Percentiles rank a stretch among this genome's conserved stretches.
Evolutionary conservation across 2,888 invertebrate species (phyloP).

Genomic region (Tryphoninae sp.): DNA sequence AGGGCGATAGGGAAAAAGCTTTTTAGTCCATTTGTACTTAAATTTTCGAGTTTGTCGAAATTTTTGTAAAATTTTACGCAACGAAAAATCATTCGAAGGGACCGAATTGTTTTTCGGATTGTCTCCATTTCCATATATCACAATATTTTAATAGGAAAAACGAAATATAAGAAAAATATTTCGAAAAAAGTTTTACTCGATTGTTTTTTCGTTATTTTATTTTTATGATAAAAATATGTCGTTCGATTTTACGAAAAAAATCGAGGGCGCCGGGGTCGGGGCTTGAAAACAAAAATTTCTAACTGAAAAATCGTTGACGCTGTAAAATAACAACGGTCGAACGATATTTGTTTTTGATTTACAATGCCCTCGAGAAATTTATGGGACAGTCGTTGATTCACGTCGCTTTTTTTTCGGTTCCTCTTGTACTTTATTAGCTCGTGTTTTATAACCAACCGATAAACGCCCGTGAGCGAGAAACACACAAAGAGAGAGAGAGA

Average conservation of each 20-base stretch:
- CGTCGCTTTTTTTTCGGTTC: background rate
- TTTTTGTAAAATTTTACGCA: too few relatives aligned
- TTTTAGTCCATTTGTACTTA: too few relatives aligned
- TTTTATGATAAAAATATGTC: too few relatives aligned
- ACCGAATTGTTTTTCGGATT: too few relatives aligned
- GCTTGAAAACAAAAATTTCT: background rate
- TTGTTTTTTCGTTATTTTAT: background rate
- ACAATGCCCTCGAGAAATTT: background rate
- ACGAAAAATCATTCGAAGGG: too few relatives aligned
- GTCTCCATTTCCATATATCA: too few relatives aligned
- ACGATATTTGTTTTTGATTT: background rate
- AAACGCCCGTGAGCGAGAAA: conserved; percentile 13
- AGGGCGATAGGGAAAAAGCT: too few relatives aligned
- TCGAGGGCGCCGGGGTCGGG: background rate
- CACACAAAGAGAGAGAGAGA: background rate
- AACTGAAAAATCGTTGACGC: background rate
- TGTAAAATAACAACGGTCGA: conserved; percentile 14
- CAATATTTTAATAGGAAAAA: too few relatives aligned
- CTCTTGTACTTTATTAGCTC: conserved; percentile 20
- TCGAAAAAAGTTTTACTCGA: background rate
- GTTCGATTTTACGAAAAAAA: background rate
- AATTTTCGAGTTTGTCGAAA: too few relatives aligned
- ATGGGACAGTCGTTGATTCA: background rate
- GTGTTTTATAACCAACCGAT: conserved; percentile 30
- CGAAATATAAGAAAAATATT: too few relatives aligned